A percentile compares a stretch with the other conserved stretches of the same genome.
Conservation (phyloP, 2,888 invertebrate species). For the Gymnoscelis rufifasciata region DNA sequence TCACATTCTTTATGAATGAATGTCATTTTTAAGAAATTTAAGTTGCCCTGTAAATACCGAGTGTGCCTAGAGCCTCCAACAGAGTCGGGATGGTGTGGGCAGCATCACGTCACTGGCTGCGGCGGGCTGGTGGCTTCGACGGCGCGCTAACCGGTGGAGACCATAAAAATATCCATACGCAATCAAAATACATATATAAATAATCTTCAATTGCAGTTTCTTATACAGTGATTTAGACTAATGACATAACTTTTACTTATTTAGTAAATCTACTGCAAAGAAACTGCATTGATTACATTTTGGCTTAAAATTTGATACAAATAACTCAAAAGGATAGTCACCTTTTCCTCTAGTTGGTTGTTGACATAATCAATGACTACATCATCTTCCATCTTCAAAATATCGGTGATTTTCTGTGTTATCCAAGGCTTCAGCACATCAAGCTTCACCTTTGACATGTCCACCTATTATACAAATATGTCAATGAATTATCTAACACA, state of each 20-base stretch:
- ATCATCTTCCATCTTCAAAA: slow-evolving; percentile 98
- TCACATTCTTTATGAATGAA: slow-evolving; percentile 54
- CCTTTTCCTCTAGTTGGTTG: slow-evolving; percentile 98
- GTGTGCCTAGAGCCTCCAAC: slow-evolving; percentile 75
- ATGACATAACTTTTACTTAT: slow-evolving; percentile 13
- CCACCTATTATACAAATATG: too few species aligned
- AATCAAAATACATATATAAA: slow-evolving; percentile 74
- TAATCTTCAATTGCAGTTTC: slow-evolving; percentile 75
- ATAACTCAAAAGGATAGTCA: slow-evolving; percentile 59
- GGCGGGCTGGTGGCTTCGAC: slow-evolving; percentile 62
- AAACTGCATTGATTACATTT: slow-evolving; percentile 78
- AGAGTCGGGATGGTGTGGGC: slow-evolving; percentile 62
- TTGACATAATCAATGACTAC: slow-evolving; percentile 99
- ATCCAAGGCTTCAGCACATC: slow-evolving; percentile 99
- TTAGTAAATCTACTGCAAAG: slow-evolving; percentile 40
- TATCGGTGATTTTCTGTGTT: slow-evolving; percentile 95
- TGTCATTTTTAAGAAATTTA: slow-evolving; percentile 71
- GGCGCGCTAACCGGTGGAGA: slow-evolving; percentile 75
- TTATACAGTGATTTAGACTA: slow-evolving; percentile 38
- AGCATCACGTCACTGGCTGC: slow-evolving; percentile 58
- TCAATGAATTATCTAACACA: too few species aligned
- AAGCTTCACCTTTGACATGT: slow-evolving; percentile 98
- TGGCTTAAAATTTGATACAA: slow-evolving; percentile 42
- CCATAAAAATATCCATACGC: slow-evolving; percentile 79
- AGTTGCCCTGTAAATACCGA: slow-evolving; percentile 78